A percentile compares a stretch with the other conserved stretches of the same genome.
Conservation (phyloP, 37 sponge, comb jelly and placozoan genomes). For the Agelas oroides region DNA sequence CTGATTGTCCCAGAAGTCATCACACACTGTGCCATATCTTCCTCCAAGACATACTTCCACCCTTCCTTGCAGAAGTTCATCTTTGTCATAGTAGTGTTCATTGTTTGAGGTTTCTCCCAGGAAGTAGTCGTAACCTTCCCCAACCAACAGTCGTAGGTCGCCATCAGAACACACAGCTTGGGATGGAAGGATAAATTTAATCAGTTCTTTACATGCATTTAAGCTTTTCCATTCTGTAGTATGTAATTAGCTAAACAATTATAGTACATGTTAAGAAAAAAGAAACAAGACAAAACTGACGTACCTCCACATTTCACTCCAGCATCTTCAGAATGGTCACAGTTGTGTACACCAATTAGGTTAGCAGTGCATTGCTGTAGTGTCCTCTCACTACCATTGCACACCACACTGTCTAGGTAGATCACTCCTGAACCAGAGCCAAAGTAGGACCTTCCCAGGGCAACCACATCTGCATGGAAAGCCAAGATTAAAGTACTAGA, state of each 20-base stretch:
- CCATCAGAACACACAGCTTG: constrained; percentile 2
- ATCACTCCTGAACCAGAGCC: constrained; percentile 26
- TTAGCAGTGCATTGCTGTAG: constrained; percentile 18
- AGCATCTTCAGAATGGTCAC: constrained; percentile 34
- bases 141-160: constrained; percentile 60
- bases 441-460: constrained; percentile 5
- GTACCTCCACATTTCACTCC: constrained; percentile 48
- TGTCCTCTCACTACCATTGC: constrained; percentile 36
- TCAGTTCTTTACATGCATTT: too few relatives aligned
- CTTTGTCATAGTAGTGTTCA: constrained; percentile 30
- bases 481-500: too few relatives aligned
- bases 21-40: constrained; percentile 53
- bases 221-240: too few relatives aligned
- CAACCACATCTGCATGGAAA: background rate
- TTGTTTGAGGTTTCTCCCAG: constrained; percentile 17
- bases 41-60: constrained; percentile 59
- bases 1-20: constrained; percentile 28
- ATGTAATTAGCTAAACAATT: too few relatives aligned
- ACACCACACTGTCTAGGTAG: constrained; percentile 10
- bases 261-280: too few relatives aligned
- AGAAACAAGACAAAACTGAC: too few relatives aligned
- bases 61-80: constrained; percentile 41
- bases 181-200: too few relatives aligned
- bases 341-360: constrained; percentile 29
- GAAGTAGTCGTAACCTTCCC: constrained; percentile 34